Base-by-base conservation (phyloP, 2,797 vertebrate species). In the Ctenosaura bakeri region DNA sequence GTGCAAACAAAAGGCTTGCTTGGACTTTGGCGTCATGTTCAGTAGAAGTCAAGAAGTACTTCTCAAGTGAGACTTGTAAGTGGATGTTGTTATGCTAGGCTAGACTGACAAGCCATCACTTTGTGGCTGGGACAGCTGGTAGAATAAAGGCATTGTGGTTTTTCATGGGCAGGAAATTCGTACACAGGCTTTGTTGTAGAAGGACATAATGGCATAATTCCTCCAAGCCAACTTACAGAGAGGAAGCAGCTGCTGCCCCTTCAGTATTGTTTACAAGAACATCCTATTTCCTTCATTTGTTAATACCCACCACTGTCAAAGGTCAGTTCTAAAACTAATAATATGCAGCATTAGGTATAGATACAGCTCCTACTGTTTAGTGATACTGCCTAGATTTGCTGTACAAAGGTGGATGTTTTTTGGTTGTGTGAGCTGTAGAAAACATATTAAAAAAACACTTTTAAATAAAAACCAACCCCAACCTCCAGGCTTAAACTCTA, bases 131-230 rank as follows among this genome's bases (percentile, higher is more conserved):
- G 24, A 69, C 32, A 10, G 16, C 13, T 81, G n/a, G 35, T 7
- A 88, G 26, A 88, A 82, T 26, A 26, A 88, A 88, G 64, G 62
- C 13, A 56, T 42, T 50, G 59, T 76, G 24, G 29, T 26, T 69
- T 85, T 35, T 86, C 24, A 1, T 54, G 26, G 38, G 16, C 26
- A 77, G 10, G 26, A 24, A 56, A 71, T 81, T 26, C 54, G 62
- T 54, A 50, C 18, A 35, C 50, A 52, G 3, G 20, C n/a, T 79
- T 79, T 79, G 64, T 56, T 69, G 35, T n/a, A 59, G 77, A 66
- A 66, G 38, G 59, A 32, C 59, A 80, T 54, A 54, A 14, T 12
- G 56, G 42, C 20, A 83, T 20, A 50, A 18, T 81, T n/a, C 79
- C 52, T 56, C 14, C 78, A 80, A 54, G 26, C 29, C 50, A 80